Evolutionary conservation across 1,140 invertebrate genomes (phyloP).

Genomic region (Ceratina japonica): DNA sequence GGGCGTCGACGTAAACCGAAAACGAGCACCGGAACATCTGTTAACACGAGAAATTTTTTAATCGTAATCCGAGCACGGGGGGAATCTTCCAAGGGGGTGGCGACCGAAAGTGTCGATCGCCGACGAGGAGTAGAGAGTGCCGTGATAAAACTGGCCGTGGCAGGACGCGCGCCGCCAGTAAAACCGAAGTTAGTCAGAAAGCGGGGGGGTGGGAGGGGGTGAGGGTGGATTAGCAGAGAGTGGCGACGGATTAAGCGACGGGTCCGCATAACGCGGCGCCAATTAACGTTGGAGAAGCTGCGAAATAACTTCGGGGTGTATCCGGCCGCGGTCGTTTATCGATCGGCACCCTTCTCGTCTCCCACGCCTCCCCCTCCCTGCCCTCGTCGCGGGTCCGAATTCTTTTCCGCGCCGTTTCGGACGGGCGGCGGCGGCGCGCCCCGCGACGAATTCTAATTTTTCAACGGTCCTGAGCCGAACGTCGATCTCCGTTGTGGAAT

Average conservation of each 20-base stretch:
- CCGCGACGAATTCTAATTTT: slow-evolving; percentile 46
- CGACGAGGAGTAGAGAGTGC: too few species aligned
- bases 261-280: slow-evolving; percentile 22
- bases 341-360: slow-evolving; percentile 5
- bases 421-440: too few species aligned
- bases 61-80: too few species aligned
- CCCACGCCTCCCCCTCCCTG: background rate
- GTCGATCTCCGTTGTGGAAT: slow-evolving; percentile 56
- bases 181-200: slow-evolving; percentile 5
- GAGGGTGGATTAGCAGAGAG: slow-evolving; percentile 17
- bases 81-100: too few species aligned
- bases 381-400: background rate
- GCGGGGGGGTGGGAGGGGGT: too few species aligned
- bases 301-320: slow-evolving; percentile 33
- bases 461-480: slow-evolving; percentile 31
- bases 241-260: slow-evolving; percentile 25
- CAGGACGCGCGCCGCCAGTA: background rate
- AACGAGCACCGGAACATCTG: too few species aligned
- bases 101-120: background rate
- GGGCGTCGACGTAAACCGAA: too few species aligned
- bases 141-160: background rate
- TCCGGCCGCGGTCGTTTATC: slow-evolving; percentile 32
- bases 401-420: slow-evolving; percentile 13
- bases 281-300: slow-evolving; percentile 28
- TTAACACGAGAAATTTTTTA: too few species aligned